These are phyloP conservation scores for Solea solea DNA, from an alignment of 2,113 vertebrate species.

Conservation along the genomic window DNA sequence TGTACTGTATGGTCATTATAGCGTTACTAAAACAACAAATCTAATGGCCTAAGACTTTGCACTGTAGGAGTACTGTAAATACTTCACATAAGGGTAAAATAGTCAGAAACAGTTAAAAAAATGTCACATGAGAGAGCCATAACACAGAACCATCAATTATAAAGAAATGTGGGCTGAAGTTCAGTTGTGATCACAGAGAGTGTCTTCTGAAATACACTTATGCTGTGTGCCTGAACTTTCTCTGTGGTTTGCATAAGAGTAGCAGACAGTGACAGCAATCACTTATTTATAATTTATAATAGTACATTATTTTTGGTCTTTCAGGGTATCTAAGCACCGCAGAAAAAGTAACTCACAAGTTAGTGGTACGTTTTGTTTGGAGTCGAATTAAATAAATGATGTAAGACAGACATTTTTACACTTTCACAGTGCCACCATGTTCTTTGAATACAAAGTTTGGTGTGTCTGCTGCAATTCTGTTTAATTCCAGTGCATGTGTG, in stretches of 20 bases:
- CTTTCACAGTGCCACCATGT: no score
- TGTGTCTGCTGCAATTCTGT: background rate
- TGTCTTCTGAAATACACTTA: slow-evolving; percentile 6
- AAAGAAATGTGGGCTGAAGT: slow-evolving; percentile 24
- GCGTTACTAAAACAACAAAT: no score
- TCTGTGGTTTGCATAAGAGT: slow-evolving; percentile 20
- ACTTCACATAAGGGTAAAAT: background rate
- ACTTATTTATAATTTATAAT: background rate
- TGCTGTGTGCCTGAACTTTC: slow-evolving; percentile 15
- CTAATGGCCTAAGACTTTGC: no score
- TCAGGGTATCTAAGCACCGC: slow-evolving; percentile 1
- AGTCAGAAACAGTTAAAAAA: background rate
- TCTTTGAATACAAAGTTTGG: no score
- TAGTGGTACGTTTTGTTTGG: slow-evolving; percentile 3
- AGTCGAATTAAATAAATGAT: slow-evolving; percentile 5
- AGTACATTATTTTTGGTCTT: slow-evolving; percentile 7
- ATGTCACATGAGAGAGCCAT: background rate
- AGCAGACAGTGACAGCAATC: background rate
- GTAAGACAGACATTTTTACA: slow-evolving; percentile 2
- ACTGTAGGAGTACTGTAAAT: background rate
- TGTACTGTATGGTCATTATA: no score
- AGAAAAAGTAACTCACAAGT: slow-evolving; percentile 13
- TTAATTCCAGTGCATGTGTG: no score
- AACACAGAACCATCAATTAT: slow-evolving; percentile 20
- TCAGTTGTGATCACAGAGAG: slow-evolving; percentile 29